phyloP scores from a whole-genome alignment of 2,113 vertebrate genomes.

The Narcine bancroftii region DNA sequence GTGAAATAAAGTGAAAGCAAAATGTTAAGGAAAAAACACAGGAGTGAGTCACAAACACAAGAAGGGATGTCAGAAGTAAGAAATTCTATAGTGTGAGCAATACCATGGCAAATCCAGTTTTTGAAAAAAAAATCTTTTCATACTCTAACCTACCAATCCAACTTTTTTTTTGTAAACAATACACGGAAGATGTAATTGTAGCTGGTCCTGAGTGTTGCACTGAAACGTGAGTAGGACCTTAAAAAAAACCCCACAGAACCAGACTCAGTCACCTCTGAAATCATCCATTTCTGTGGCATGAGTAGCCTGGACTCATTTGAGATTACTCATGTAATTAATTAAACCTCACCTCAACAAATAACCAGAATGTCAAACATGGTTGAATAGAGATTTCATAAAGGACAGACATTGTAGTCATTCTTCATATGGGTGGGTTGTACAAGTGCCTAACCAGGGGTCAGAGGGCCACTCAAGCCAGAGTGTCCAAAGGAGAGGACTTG shows the following conservation, averaged over 20 bases:
- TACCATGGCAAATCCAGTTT: neutral
- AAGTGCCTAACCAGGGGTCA: no score
- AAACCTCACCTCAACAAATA: neutral
- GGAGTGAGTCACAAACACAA: constrained; percentile 31
- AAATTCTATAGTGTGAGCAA: constrained; percentile 45
- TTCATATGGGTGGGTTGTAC: neutral
- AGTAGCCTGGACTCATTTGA: neutral
- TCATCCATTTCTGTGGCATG: neutral
- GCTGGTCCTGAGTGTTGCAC: constrained; percentile 80
- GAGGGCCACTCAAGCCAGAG: no score
- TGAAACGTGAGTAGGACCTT: constrained; percentile 74
- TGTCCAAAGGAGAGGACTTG: no score
- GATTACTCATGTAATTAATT: neutral
- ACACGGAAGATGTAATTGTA: constrained; percentile 48
- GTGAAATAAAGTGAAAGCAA: constrained; percentile 47
- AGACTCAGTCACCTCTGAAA: neutral
- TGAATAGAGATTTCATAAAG: neutral
- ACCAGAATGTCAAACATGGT: neutral
- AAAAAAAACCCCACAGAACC: constrained; percentile 35
- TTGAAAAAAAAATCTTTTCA: neutral
- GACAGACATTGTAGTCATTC: neutral
- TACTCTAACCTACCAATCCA: neutral
- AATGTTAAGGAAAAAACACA: constrained; percentile 39
- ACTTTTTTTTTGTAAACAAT: neutral
- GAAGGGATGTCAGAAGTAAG: neutral